These are phyloP conservation scores for Polyodon spathula DNA, from an alignment of 2,113 vertebrate genomes.

Conservation along the genomic window DNA sequence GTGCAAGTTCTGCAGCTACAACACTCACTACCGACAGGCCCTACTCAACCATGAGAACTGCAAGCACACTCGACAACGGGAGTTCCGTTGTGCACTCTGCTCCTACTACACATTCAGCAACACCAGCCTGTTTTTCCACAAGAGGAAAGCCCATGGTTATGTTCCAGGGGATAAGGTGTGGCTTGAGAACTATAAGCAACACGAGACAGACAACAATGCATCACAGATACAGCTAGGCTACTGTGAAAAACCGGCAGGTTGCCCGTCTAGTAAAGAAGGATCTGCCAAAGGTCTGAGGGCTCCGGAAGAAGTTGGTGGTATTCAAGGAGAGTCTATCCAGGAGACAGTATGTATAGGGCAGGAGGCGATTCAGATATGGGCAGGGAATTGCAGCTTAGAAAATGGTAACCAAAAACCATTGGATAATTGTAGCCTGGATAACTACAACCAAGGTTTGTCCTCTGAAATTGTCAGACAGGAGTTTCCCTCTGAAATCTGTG, in stretches of 20 bases:
- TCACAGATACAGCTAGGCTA: slow-evolving; percentile 32
- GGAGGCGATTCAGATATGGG: neutral
- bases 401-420: neutral
- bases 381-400: no score
- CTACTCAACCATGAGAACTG: slow-evolving; percentile 91
- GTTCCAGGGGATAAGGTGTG: slow-evolving; percentile 80
- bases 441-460: neutral
- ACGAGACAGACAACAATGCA: slow-evolving; percentile 60
- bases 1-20: slow-evolving; percentile 86
- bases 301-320: neutral
- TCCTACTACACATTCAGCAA: slow-evolving; percentile 83
- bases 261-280: neutral
- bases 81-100: slow-evolving; percentile 83
- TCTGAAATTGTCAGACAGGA: slow-evolving; percentile 6
- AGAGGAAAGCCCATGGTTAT: slow-evolving; percentile 84
- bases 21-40: slow-evolving; percentile 80
- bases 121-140: slow-evolving; percentile 90
- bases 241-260: slow-evolving; percentile 23
- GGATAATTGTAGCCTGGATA: neutral
- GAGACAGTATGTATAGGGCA: neutral
- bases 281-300: neutral
- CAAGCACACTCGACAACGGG: slow-evolving; percentile 79
- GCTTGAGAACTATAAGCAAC: slow-evolving; percentile 71
- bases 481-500: neutral
- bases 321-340: neutral